Conservation (phyloP, 2,797 vertebrate genomes). For the Chelon auratus region DNA sequence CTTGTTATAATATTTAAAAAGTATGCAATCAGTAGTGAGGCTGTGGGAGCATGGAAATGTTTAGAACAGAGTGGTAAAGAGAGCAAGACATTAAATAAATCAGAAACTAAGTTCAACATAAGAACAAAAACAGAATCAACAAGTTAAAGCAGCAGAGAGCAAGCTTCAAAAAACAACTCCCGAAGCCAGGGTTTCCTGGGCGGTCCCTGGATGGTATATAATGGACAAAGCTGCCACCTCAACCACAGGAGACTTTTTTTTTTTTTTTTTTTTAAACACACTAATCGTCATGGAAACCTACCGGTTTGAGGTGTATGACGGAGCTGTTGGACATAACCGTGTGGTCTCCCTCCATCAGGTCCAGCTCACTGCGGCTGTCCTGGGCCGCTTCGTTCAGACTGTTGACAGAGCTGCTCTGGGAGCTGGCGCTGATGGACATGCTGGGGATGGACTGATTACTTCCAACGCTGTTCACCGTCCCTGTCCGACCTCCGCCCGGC, state of each 20-base stretch:
- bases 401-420: conserved; percentile 99
- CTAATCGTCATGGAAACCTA: conserved; percentile 36
- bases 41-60: not conserved
- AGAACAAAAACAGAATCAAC: too few species aligned
- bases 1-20: not conserved
- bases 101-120: not conserved
- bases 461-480: conserved; percentile 97
- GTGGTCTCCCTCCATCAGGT: conserved; percentile 97
- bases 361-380: conserved; percentile 94
- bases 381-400: conserved; percentile 97
- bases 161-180: too few species aligned
- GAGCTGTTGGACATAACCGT: conserved; percentile 99
- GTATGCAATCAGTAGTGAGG: not conserved
- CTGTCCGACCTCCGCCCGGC: conserved; percentile 91
- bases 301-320: conserved; percentile 92
- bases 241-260: too few species aligned
- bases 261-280: too few species aligned
- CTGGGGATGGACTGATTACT: conserved; percentile 99
- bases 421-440: conserved; percentile 99
- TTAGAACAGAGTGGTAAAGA: not conserved
- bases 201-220: too few species aligned
- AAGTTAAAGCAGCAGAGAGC: too few species aligned
- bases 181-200: too few species aligned
- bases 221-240: too few species aligned
- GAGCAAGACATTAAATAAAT: too few species aligned